Evolutionary conservation across 2,113 vertebrate species (phyloP).

Genomic region (Cavia aperea): DNA sequence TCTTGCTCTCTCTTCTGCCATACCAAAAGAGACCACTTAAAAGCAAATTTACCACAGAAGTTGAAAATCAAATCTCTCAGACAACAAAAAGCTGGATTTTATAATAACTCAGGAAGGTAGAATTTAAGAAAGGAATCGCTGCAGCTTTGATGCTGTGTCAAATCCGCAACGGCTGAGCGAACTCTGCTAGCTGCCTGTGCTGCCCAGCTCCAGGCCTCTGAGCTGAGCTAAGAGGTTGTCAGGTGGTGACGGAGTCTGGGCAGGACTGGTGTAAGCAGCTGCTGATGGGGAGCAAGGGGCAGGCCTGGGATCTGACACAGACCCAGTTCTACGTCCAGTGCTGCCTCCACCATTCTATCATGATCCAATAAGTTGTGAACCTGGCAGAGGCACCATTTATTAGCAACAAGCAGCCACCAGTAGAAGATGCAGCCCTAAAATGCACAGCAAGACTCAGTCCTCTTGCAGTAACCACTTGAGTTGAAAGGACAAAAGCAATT

Average conservation of each 20-base stretch:
- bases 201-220: not conserved
- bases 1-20: not conserved
- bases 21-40: conserved; percentile 48
- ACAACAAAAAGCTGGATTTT: conserved; percentile 62
- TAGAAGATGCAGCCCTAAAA: not conserved
- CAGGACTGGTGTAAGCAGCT: not conserved
- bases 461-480: not conserved
- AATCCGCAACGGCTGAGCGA: conserved; percentile 53
- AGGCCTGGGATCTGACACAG: conserved; percentile 7
- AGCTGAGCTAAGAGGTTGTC: conserved; percentile 53
- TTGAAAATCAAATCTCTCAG: conserved; percentile 57
- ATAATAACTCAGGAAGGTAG: conserved; percentile 58
- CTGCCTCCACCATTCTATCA: conserved; percentile 37
- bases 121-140: conserved; percentile 59
- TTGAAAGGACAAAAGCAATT: not conserved
- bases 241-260: not conserved
- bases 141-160: conserved; percentile 61
- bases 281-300: not conserved
- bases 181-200: not conserved
- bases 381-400: conserved; percentile 17
- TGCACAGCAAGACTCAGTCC: not conserved
- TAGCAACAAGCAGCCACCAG: conserved; percentile 18
- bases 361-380: conserved; percentile 17
- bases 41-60: conserved; percentile 69
- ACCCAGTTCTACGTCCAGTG: not conserved